phyloP scores from a whole-genome alignment of 2,888 invertebrate genomes.

The Lordiphosa fenestrarum region DNA sequence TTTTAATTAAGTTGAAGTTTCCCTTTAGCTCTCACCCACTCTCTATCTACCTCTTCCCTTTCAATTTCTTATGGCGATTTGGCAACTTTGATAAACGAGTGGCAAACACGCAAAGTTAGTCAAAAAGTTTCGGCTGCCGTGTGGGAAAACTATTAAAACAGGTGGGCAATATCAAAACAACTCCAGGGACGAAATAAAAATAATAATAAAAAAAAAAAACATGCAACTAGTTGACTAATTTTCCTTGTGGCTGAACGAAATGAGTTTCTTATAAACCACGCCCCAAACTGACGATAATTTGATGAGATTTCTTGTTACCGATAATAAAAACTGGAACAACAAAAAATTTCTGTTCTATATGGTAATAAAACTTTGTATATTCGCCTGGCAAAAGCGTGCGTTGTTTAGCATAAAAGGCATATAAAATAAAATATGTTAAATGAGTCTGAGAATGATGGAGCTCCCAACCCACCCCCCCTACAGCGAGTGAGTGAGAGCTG shows the following conservation, averaged over 20 bases:
- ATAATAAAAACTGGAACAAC: slow-evolving; percentile 46
- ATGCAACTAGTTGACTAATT: slow-evolving; percentile 70
- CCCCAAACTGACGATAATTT: slow-evolving; percentile 27
- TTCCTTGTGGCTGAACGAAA: slow-evolving; percentile 9
- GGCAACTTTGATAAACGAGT: slow-evolving; percentile 44
- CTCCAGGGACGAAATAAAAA: slow-evolving; percentile 13
- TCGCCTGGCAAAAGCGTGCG: slow-evolving; percentile 23
- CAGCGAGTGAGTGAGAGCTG: slow-evolving; percentile 7
- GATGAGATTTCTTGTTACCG: slow-evolving; percentile 50
- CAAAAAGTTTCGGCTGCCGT: slow-evolving; percentile 51
- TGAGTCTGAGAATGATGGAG: slow-evolving; percentile 15
- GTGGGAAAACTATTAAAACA: slow-evolving; percentile 63
- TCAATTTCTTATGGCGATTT: slow-evolving; percentile 40
- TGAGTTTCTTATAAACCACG: slow-evolving; percentile 7
- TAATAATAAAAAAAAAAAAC: slow-evolving; percentile 17
- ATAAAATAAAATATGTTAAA: slow-evolving; percentile 24
- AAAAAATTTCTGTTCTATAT: slow-evolving; percentile 54
- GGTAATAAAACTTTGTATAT: slow-evolving; percentile 54
- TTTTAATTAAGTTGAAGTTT: slow-evolving; percentile 62
- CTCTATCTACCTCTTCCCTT: neutral
- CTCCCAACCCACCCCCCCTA: too few relatives aligned
- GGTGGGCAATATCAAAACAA: slow-evolving; percentile 49
- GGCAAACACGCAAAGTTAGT: slow-evolving; percentile 63
- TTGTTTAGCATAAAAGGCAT: slow-evolving; percentile 48
- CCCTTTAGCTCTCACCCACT: slow-evolving; percentile 6